Evolutionary conservation across 2,797 vertebrate genomes (phyloP).

Genomic region (Muraenolepis orangiensis): DNA sequence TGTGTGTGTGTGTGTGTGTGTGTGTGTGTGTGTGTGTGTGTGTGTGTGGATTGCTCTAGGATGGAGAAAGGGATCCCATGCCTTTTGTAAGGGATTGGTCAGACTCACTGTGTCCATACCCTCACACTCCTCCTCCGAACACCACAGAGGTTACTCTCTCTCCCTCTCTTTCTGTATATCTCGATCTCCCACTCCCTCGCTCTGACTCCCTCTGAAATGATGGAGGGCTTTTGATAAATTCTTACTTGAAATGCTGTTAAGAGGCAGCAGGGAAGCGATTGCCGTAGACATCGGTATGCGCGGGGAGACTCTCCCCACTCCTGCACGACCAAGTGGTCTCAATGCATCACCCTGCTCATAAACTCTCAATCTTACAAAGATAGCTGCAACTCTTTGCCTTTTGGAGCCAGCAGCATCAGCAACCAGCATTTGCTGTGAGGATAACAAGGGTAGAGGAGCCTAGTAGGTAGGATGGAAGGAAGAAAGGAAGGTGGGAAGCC

Average conservation of each 20-base stretch:
- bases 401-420: background rate
- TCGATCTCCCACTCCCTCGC: background rate
- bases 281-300: conserved; percentile 38
- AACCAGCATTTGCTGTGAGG: background rate
- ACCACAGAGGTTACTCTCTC: background rate
- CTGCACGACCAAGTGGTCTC: conserved; percentile 44
- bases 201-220: conserved; percentile 13
- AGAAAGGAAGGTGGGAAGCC: no score
- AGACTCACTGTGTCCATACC: background rate
- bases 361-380: conserved; percentile 28
- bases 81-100: conserved; percentile 41
- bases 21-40: background rate
- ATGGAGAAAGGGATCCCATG: conserved; percentile 31
- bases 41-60: background rate
- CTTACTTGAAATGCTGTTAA: conserved; percentile 28
- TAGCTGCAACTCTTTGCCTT: conserved; percentile 32
- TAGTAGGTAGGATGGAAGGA: no score
- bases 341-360: conserved; percentile 40
- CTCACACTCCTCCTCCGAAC: background rate
- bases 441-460: background rate
- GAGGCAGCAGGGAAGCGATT: conserved; percentile 22
- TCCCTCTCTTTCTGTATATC: conserved; percentile 1
- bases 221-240: conserved; percentile 27
- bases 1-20: background rate
- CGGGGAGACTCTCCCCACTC: conserved; percentile 14